Base-by-base conservation (phyloP, 2,113 vertebrate species). In the Phalacrocorax carbo region DNA sequence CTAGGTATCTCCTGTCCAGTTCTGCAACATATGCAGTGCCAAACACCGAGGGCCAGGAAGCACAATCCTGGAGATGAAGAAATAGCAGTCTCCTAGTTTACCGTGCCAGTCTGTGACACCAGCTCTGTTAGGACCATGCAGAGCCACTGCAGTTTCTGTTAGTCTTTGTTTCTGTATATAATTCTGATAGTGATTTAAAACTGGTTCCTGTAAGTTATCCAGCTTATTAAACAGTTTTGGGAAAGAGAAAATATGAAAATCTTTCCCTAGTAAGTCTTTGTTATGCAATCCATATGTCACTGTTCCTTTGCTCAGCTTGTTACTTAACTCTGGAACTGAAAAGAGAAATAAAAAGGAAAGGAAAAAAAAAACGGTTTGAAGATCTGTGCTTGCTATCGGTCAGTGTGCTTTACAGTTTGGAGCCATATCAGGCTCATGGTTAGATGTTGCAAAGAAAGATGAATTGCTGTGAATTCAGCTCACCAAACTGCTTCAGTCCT, bases 21-120 rank as follows among this genome's bases (percentile, higher is more conserved):
- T 99, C 97, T 99, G 99, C 96, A 99, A 99, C 96, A 99, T 99
- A 98, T 99, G 99, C 98, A 99, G 99, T 70, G 99, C 99, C 26
- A 99, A 99, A 96, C 98, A 97, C 78, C 98, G 99, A 36, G 98
- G 99, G 5, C 99, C 99, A 5, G 99, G 99, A 95, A 99, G 99
- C 25, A 98, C 99, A 60, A 98, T 99, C 76, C 96, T 99, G 90
- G 99, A 99, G 65, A 98, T 99, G 97, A 98, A 98, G 80, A 98
- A 98, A 77, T 98, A 98, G 96, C 64, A 62, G 22, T 52, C 21
- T 13, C 40, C 5, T 82, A 25, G 34, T 49, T 82, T 44, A 77
- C 32, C 20, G 2, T 32, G 27, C 40, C 22, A 60, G 52, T 57
- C 51, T 89, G 42, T 69, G 38, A 61, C 76, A 82, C 38, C 32